Percentiles rank a stretch among this genome's conserved stretches.
Evolutionary conservation across 2,113 vertebrate genomes (phyloP).

Genomic region (Lophotis ruficrista): DNA sequence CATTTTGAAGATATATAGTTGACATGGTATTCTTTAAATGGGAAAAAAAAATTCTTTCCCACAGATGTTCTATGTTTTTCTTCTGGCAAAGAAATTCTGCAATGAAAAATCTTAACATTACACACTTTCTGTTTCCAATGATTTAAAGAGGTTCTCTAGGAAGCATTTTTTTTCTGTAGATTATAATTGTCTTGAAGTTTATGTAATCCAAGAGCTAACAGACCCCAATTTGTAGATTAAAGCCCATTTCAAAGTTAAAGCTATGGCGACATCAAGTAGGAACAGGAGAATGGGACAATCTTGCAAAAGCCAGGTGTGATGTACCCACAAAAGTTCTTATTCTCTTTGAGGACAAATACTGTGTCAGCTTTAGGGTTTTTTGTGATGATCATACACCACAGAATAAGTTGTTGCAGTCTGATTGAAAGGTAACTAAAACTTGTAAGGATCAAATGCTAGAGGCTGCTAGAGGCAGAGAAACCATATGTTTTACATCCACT

Average conservation of each 20-base stretch:
- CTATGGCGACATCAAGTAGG: accelerated
- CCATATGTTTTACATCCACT: neutral
- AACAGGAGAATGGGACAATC: neutral
- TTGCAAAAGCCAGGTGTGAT: neutral
- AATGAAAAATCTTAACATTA: neutral
- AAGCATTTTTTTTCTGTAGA: neutral
- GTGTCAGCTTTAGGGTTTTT: neutral
- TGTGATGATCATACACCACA: neutral
- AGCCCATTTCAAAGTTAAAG: neutral
- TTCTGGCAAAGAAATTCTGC: neutral
- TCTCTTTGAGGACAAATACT: neutral
- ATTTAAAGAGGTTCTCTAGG: neutral
- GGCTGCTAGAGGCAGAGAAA: no score
- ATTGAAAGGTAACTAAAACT: neutral
- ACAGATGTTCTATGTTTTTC: neutral
- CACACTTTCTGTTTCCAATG: neutral
- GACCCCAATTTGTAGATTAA: neutral
- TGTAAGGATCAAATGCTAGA: no score
- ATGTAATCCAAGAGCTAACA: neutral
- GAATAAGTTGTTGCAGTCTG: neutral
- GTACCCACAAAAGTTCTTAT: neutral
- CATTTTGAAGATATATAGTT: neutral
- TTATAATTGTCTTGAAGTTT: neutral
- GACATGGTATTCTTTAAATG: neutral
- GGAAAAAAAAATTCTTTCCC: neutral